Evolutionary conservation across 2,888 invertebrate genomes (phyloP).

Genomic region (Boloria euphrosyne): DNA sequence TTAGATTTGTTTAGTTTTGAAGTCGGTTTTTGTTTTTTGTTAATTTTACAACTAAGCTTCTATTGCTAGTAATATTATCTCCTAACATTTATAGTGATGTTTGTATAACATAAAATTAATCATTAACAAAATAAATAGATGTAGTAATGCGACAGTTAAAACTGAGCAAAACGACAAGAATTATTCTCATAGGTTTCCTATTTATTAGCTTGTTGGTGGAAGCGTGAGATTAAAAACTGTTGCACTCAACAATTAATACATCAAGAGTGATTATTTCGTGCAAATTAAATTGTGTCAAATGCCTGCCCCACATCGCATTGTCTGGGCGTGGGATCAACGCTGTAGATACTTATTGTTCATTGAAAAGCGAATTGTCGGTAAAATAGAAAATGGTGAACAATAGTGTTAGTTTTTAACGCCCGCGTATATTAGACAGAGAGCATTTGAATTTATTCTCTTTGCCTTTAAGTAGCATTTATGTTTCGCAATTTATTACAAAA

Average conservation of each 20-base stretch:
- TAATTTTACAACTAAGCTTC: not conserved
- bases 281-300: slow-evolving; percentile 79
- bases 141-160: not conserved
- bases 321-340: slow-evolving; percentile 70
- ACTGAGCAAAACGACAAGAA: slow-evolving; percentile 4
- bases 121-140: not conserved
- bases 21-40: too few relatives aligned
- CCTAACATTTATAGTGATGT: not conserved
- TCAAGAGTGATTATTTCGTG: slow-evolving; percentile 59
- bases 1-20: too few relatives aligned
- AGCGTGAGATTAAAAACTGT: slow-evolving; percentile 64
- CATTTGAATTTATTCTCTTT: slow-evolving; percentile 17
- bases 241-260: slow-evolving; percentile 56
- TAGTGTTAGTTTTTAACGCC: slow-evolving; percentile 62
- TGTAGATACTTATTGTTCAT: slow-evolving; percentile 63
- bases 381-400: slow-evolving; percentile 77
- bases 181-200: slow-evolving; percentile 43
- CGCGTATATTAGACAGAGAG: slow-evolving; percentile 38
- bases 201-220: slow-evolving; percentile 51
- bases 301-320: slow-evolving; percentile 79
- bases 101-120: not conserved
- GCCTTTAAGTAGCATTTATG: slow-evolving; percentile 11
- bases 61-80: slow-evolving; percentile 1
- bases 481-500: slow-evolving; percentile 21
- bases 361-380: slow-evolving; percentile 55